Evolutionary conservation across 1,140 invertebrate species (phyloP).

Genomic region (Drosophila persimilis): DNA sequence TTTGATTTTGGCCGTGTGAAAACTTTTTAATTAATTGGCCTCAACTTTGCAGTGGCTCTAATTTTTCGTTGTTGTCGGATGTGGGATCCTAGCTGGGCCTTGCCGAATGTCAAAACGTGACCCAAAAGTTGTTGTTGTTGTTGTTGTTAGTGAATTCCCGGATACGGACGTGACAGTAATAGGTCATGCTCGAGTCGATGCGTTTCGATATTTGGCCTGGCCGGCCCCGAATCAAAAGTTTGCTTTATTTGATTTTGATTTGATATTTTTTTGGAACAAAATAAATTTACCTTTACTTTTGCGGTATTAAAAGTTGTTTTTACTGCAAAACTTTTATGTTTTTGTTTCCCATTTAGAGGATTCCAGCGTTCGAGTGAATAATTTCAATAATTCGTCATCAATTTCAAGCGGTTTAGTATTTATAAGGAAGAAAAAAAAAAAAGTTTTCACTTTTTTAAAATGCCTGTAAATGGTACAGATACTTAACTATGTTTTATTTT

Average conservation of each 20-base stretch:
- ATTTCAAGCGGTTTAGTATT: too few species aligned
- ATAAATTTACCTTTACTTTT: constrained; percentile 51
- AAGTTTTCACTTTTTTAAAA: too few species aligned
- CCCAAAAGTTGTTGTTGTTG: constrained; percentile 67
- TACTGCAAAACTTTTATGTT: constrained; percentile 29
- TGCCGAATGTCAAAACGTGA: constrained; percentile 65
- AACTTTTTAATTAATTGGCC: constrained; percentile 77
- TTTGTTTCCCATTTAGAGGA: not conserved
- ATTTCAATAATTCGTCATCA: too few species aligned
- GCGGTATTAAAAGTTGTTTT: constrained; percentile 42
- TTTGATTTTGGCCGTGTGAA: constrained; percentile 69
- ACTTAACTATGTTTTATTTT: not conserved
- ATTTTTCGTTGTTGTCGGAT: constrained; percentile 19
- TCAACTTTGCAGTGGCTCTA: constrained; percentile 34
- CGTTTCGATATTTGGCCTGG: constrained; percentile 35
- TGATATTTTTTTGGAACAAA: constrained; percentile 60
- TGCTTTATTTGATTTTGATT: constrained; percentile 72
- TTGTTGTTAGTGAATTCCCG: constrained; percentile 34
- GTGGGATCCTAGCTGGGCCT: constrained; percentile 27
- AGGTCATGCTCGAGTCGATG: constrained; percentile 64
- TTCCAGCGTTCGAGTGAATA: too few species aligned
- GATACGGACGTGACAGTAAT: constrained; percentile 72
- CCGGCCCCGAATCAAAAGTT: constrained; percentile 45
- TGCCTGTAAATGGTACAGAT: too few species aligned
- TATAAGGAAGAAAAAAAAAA: too few species aligned